Conservation (phyloP, 2,113 vertebrate genomes). For the Haemorhous mexicanus region DNA sequence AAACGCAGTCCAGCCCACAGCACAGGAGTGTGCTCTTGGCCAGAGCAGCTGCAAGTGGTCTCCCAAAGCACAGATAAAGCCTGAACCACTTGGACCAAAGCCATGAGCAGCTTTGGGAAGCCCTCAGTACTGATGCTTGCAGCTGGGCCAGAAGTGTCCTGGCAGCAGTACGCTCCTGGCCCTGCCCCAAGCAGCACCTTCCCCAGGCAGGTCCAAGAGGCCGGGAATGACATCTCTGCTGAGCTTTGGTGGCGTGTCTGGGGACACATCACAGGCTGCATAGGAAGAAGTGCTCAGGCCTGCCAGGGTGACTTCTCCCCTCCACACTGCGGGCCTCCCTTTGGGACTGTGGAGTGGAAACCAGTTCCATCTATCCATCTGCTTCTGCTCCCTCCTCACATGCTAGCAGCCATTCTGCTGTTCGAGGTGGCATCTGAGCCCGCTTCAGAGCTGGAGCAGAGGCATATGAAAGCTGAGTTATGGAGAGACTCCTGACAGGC, state of each 20-base stretch:
- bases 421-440: constrained; percentile 15
- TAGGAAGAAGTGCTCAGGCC: background rate
- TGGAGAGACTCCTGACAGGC: constrained; percentile 46
- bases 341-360: background rate
- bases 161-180: background rate
- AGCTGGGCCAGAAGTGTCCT: background rate
- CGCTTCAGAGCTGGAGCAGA: constrained; percentile 25
- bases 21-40: background rate
- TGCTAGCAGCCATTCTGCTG: background rate
- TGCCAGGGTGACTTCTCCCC: background rate
- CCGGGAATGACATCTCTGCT: background rate
- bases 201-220: background rate
- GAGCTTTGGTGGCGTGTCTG: background rate
- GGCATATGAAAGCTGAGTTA: constrained; percentile 45
- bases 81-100: background rate
- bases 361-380: background rate
- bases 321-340: background rate
- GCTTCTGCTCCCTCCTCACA: background rate
- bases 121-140: background rate
- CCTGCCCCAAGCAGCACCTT: background rate
- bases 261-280: background rate
- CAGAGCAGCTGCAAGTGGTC: constrained; percentile 10
- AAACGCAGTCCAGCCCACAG: background rate
- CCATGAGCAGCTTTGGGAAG: background rate
- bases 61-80: background rate